Conservation (phyloP, 2,113 vertebrate species). For the Poeciliopsis retropinna region DNA sequence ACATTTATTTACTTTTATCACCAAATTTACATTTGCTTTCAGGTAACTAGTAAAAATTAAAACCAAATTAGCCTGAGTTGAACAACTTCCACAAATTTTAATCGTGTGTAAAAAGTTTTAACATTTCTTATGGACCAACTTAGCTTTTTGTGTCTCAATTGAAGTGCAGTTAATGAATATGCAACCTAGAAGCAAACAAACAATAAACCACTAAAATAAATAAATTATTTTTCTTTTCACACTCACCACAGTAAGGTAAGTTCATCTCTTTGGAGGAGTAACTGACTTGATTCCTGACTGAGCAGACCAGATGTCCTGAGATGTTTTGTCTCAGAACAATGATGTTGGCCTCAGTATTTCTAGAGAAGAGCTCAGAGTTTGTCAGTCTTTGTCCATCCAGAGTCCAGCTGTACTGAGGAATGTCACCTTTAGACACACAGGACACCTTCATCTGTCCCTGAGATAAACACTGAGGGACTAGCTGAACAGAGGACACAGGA, state of each 20-base stretch:
- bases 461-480: slow-evolving; percentile 53
- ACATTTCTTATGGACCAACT: no score
- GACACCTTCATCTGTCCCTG: slow-evolving; percentile 41
- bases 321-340: slow-evolving; percentile 54
- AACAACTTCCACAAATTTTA: no score
- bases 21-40: no score
- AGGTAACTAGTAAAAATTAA: no score
- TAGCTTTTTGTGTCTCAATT: no score
- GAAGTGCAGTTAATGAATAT: no score
- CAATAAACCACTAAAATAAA: neutral
- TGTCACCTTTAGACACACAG: slow-evolving; percentile 59
- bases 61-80: no score
- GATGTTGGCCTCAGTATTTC: slow-evolving; percentile 3
- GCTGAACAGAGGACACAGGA: slow-evolving; percentile 47
- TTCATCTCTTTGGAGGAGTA: accelerated
- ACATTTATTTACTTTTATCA: no score
- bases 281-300: slow-evolving; percentile 56
- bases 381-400: slow-evolving; percentile 48
- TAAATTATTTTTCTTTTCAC: neutral
- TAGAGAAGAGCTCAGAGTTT: slow-evolving; percentile 34
- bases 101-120: no score
- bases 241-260: slow-evolving; percentile 54
- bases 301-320: slow-evolving; percentile 55
- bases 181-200: no score
- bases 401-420: slow-evolving; percentile 62